A percentile compares a stretch with the other conserved stretches of the same genome.
Evolutionary conservation across 2,888 invertebrate species (phyloP).

Genomic region (Xestia rhomboidea): DNA sequence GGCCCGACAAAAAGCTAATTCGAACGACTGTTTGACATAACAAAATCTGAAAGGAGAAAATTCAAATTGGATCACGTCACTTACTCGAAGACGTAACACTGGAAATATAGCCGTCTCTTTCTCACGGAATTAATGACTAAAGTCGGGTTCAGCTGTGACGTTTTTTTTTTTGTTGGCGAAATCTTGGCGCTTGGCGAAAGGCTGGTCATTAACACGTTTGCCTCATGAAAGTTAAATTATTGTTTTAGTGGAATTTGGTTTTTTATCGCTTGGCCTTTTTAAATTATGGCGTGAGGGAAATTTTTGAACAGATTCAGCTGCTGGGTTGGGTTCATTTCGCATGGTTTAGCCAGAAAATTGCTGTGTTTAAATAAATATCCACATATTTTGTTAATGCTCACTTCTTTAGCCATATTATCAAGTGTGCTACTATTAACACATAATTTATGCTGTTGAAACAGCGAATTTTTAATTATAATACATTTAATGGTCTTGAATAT

Average conservation of each 20-base stretch:
- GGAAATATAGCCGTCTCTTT: slow-evolving; percentile 71
- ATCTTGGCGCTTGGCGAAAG: slow-evolving; percentile 64
- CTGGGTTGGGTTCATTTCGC: not conserved
- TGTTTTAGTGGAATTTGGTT: slow-evolving; percentile 59
- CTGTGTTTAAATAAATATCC: not conserved
- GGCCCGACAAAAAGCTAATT: slow-evolving; percentile 75
- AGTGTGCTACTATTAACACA: not conserved
- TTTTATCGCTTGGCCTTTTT: slow-evolving; percentile 57
- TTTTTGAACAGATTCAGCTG: slow-evolving; percentile 43
- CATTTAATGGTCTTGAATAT: not conserved
- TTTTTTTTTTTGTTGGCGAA: slow-evolving; percentile 47
- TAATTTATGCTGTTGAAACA: not conserved
- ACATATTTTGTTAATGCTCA: no score
- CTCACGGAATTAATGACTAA: slow-evolving; percentile 57
- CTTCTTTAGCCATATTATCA: not conserved
- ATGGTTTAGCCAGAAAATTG: not conserved
- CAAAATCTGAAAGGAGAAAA: slow-evolving; percentile 85
- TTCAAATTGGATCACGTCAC: slow-evolving; percentile 86
- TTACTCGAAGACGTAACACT: slow-evolving; percentile 68
- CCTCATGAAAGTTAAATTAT: slow-evolving; percentile 65
- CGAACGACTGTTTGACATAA: slow-evolving; percentile 82
- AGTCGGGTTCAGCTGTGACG: slow-evolving; percentile 52
- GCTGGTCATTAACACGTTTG: slow-evolving; percentile 63
- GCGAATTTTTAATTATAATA: no score
- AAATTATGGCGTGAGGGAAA: slow-evolving; percentile 57